phyloP scores from a whole-genome alignment of 2,113 vertebrate genomes.

The Butorides virescens region DNA sequence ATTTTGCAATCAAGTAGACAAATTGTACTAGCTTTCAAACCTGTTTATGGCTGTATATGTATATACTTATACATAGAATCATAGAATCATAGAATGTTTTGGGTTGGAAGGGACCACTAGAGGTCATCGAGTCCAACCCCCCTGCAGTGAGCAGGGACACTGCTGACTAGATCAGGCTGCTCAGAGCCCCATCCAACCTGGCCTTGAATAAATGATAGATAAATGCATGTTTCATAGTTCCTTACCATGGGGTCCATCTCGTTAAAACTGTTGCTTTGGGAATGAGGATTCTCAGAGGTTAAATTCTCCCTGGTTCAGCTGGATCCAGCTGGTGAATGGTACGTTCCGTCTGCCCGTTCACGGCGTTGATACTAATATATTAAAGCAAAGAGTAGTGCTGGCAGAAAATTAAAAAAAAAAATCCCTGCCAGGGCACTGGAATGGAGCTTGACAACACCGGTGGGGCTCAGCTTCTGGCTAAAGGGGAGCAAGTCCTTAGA shows the following conservation, averaged over 20 bases:
- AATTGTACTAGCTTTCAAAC: neutral
- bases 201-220: no score
- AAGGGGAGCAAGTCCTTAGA: neutral
- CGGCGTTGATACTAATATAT: neutral
- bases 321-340: neutral
- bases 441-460: neutral
- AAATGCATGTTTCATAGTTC: neutral
- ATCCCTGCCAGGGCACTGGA: neutral
- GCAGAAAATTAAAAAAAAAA: neutral
- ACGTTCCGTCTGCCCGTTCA: neutral
- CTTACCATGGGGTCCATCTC: neutral
- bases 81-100: no score
- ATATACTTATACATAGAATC: neutral
- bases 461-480: neutral
- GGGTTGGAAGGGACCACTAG: no score
- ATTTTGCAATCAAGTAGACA: neutral
- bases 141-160: no score
- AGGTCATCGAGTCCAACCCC: no score
- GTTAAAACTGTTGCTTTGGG: neutral
- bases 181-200: no score
- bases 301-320: neutral
- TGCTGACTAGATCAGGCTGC: no score
- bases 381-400: neutral
- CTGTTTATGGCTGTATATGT: neutral
- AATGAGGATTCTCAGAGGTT: neutral